Evolutionary conservation across 2,888 invertebrate genomes (phyloP).

Genomic region (Neocrepidodera transversa): DNA sequence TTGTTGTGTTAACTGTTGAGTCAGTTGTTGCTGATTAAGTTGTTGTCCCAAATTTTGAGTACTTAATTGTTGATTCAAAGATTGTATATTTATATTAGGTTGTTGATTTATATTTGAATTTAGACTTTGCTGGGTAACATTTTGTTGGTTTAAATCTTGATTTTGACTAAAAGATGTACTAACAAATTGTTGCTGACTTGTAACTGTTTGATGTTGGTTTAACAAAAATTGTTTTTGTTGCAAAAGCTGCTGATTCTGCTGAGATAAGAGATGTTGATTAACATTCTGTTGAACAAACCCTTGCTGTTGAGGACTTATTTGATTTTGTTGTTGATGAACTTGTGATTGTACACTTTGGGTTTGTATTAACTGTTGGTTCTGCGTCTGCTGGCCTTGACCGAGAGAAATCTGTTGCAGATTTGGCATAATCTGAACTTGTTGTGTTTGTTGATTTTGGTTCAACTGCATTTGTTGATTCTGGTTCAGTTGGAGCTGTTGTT

Average conservation of each 20-base stretch:
- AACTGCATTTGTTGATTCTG: slow-evolving; percentile 44
- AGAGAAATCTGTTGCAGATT: slow-evolving; percentile 42
- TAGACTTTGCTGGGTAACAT: slow-evolving; percentile 37
- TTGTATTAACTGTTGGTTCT: slow-evolving; percentile 38
- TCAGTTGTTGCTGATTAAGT: slow-evolving; percentile 47
- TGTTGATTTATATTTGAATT: slow-evolving; percentile 51
- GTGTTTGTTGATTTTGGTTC: slow-evolving; percentile 44
- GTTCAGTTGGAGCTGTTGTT: slow-evolving; percentile 24
- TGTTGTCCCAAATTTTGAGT: slow-evolving; percentile 47
- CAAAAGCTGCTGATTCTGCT: slow-evolving; percentile 42
- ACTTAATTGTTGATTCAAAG: slow-evolving; percentile 45
- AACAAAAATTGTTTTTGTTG: slow-evolving; percentile 45
- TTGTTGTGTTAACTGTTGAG: slow-evolving; percentile 38
- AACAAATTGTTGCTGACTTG: slow-evolving; percentile 55
- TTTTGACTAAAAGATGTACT: slow-evolving; percentile 55
- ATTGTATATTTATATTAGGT: slow-evolving; percentile 39
- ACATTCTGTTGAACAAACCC: slow-evolving; percentile 37
- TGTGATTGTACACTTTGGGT: slow-evolving; percentile 50
- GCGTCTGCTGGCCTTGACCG: slow-evolving; percentile 48
- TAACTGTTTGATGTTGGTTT: slow-evolving; percentile 38
- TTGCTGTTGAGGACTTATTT: slow-evolving; percentile 43
- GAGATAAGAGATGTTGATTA: slow-evolving; percentile 39
- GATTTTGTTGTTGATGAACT: slow-evolving; percentile 42
- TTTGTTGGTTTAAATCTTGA: slow-evolving; percentile 39
- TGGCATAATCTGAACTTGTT: slow-evolving; percentile 42